Conservation (phyloP, 2,888 invertebrate species). For the Nasonovia ribisnigri region DNA sequence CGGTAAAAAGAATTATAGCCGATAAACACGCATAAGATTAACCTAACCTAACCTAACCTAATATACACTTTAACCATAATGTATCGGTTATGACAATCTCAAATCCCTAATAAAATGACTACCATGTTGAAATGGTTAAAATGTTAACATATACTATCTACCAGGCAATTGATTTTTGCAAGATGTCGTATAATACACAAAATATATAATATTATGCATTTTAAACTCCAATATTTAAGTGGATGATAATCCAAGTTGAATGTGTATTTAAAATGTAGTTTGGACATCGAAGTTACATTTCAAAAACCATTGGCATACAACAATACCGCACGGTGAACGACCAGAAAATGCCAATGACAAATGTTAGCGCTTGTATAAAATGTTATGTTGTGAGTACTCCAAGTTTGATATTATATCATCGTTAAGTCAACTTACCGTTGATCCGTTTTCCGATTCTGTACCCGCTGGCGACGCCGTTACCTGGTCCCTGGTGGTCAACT, state of each 20-base stretch:
- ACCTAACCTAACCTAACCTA: no score
- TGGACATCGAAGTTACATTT: neutral
- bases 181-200: neutral
- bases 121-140: neutral
- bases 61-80: neutral
- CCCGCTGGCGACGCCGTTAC: conserved; percentile 47
- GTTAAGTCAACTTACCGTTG: conserved; percentile 32
- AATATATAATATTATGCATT: neutral
- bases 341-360: neutral
- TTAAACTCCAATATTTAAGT: neutral
- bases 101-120: neutral
- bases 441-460: conserved; percentile 63
- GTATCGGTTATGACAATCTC: neutral
- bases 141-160: neutral
- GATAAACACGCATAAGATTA: neutral
- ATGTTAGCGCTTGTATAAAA: neutral
- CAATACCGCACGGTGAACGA: neutral
- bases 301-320: neutral
- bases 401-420: neutral
- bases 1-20: neutral
- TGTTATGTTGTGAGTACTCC: neutral
- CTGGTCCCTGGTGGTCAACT: conserved; percentile 70
- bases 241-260: neutral
- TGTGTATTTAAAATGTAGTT: neutral
- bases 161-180: neutral